These are phyloP conservation scores for Caenorhabditis wallacei DNA, from an alignment of 2,888 invertebrate genomes.

Conservation along the genomic window DNA sequence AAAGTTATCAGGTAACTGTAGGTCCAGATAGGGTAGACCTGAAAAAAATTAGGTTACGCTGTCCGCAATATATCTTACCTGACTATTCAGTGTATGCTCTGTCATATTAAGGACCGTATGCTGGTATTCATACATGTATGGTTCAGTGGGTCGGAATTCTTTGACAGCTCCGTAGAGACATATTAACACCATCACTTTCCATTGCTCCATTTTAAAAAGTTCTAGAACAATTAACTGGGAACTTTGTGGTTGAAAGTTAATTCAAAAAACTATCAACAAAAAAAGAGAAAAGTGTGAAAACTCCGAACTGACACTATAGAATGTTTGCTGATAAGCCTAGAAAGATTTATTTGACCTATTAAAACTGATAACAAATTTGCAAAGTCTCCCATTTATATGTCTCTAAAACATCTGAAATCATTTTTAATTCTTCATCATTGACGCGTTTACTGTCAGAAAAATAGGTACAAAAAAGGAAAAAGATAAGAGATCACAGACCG, in stretches of 20 bases:
- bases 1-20: constrained; percentile 75
- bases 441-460: too few species aligned
- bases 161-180: constrained; percentile 77
- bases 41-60: constrained; percentile 7
- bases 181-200: constrained; percentile 50
- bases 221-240: background rate
- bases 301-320: background rate
- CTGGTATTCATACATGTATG: constrained; percentile 80
- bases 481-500: background rate
- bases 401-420: background rate
- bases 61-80: constrained; percentile 29
- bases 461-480: background rate
- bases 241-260: background rate
- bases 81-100: constrained; percentile 72
- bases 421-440: too few species aligned
- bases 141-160: constrained; percentile 81
- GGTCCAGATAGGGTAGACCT: constrained; percentile 79
- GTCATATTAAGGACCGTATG: constrained; percentile 76
- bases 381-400: background rate
- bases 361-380: background rate
- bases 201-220: background rate
- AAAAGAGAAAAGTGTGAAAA: constrained; percentile 17
- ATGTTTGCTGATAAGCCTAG: background rate
- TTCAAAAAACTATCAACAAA: background rate
- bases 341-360: background rate